phyloP scores from a whole-genome alignment of 1,140 invertebrate genomes.

The Ridgeia piscesae region DNA sequence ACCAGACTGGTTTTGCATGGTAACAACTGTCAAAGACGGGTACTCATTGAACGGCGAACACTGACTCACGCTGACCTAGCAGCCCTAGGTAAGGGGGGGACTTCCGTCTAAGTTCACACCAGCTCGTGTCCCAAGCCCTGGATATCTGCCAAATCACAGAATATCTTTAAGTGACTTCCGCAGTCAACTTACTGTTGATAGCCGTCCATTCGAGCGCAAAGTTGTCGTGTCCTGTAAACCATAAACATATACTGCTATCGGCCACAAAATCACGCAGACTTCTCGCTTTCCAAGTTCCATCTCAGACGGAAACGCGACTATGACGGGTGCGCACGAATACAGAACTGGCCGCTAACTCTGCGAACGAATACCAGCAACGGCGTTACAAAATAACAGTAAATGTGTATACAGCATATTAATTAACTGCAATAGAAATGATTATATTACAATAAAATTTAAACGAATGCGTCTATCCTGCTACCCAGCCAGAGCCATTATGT shows the following conservation, averaged over 20 bases:
- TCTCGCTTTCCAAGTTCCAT: slow-evolving; percentile 4
- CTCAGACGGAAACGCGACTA: background rate
- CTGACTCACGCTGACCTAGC: background rate
- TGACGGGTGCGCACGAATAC: background rate
- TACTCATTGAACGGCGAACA: background rate
- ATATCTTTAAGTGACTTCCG: background rate
- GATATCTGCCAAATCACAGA: background rate
- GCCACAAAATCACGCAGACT: background rate
- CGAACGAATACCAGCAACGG: background rate
- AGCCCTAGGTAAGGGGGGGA: background rate
- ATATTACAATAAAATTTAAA: background rate
- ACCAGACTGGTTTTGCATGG: background rate
- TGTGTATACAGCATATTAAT: background rate
- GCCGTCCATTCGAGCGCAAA: background rate
- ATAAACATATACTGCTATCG: background rate
- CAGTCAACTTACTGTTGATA: background rate
- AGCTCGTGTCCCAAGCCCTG: background rate
- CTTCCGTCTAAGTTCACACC: background rate
- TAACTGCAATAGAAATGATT: background rate
- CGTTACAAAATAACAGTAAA: background rate
- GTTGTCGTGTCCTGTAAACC: background rate
- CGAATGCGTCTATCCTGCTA: background rate
- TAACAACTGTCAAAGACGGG: background rate
- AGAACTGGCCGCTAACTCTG: background rate
- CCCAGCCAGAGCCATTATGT: background rate